phyloP scores from a whole-genome alignment of 2,113 vertebrate species.

The Ophiodon elongatus region DNA sequence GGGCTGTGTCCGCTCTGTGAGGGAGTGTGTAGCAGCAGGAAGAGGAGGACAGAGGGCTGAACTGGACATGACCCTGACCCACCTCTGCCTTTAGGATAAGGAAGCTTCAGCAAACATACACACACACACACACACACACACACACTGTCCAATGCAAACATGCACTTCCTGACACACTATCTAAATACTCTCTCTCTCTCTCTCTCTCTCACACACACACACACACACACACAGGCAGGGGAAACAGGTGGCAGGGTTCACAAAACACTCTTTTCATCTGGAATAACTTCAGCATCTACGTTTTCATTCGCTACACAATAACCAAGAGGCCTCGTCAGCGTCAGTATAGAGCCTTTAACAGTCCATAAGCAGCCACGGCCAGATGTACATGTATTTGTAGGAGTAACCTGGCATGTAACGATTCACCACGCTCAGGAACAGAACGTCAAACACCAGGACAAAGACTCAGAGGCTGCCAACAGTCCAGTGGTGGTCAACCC shows the following conservation, averaged over 20 bases:
- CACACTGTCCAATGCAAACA: slow-evolving; percentile 20
- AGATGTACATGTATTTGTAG: too few relatives aligned
- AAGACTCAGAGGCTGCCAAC: too few relatives aligned
- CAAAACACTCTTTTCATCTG: background rate
- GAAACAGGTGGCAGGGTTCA: slow-evolving; percentile 27
- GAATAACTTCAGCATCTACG: background rate
- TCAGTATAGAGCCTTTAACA: background rate
- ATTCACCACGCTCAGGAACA: too few relatives aligned
- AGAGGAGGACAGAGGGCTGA: slow-evolving; percentile 35
- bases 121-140: slow-evolving; percentile 28
- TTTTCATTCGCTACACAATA: background rate
- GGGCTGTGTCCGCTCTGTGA: slow-evolving; percentile 8
- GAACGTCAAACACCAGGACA: too few relatives aligned
- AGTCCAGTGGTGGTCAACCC: too few relatives aligned
- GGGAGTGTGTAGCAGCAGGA: slow-evolving; percentile 40
- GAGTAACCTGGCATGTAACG: too few relatives aligned
- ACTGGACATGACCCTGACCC: slow-evolving; percentile 68
- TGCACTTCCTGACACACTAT: slow-evolving; percentile 46
- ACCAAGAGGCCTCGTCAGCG: too few relatives aligned
- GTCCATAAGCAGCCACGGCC: background rate
- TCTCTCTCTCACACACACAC: background rate
- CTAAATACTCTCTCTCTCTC: background rate
- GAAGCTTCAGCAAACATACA: slow-evolving; percentile 33
- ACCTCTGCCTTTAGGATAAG: slow-evolving; percentile 76
- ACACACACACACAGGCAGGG: background rate